Evolutionary conservation across 2,797 vertebrate species (phyloP).

Genomic region (Pantherophis vulpinus): DNA sequence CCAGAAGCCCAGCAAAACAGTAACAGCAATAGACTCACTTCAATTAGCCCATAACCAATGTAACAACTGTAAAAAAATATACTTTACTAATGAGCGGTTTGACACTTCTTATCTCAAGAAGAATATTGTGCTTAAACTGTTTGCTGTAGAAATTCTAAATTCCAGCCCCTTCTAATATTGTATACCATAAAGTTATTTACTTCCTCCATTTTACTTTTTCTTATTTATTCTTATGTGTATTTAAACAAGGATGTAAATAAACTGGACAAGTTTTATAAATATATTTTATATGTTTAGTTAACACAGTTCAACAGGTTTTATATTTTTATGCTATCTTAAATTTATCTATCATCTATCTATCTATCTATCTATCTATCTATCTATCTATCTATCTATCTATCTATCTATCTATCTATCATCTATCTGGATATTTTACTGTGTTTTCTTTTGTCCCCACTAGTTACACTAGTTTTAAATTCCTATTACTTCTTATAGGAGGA

Average conservation of each 20-base stretch:
- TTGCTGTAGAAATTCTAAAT: neutral
- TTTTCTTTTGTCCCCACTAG: neutral
- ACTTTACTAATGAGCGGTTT: neutral
- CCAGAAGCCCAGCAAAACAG: neutral
- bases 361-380: too few species aligned
- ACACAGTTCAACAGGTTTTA: neutral
- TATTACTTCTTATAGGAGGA: neutral
- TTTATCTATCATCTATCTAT: too few species aligned
- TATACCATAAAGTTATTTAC: neutral
- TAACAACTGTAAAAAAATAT: neutral
- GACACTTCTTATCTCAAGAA: neutral
- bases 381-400: neutral
- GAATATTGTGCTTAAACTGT: neutral
- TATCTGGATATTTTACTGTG: neutral
- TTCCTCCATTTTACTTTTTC: neutral
- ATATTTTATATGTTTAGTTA: neutral
- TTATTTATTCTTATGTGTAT: neutral
- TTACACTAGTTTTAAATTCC: neutral
- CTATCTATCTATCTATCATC: too few species aligned
- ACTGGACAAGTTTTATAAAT: neutral
- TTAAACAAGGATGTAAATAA: neutral
- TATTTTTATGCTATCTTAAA: neutral
- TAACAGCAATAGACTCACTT: neutral
- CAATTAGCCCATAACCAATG: neutral
- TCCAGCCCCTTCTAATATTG: neutral